Percentiles rank a stretch among this genome's conserved stretches.
Conservation (phyloP, 1,140 invertebrate genomes). For the Trichonephila inaurata region DNA sequence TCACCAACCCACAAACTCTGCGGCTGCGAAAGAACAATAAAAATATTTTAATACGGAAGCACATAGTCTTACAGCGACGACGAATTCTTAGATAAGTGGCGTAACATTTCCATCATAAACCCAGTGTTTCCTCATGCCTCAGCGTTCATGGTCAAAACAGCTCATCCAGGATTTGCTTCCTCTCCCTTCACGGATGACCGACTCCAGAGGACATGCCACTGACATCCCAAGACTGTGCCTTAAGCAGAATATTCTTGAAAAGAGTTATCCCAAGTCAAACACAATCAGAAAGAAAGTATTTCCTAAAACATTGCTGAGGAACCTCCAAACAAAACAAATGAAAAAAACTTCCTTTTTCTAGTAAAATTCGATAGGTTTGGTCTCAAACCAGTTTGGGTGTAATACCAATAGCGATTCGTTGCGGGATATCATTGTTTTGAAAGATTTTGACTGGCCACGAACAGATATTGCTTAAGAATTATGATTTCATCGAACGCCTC, state of each 20-base stretch:
- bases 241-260: constrained; percentile 28
- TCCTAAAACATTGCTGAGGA: neutral
- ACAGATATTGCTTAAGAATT: neutral
- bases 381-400: neutral
- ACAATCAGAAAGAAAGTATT: neutral
- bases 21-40: neutral
- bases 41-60: constrained; percentile 49
- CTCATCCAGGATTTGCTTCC: constrained; percentile 53
- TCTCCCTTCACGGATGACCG: constrained; percentile 56
- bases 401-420: neutral
- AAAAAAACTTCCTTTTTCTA: neutral
- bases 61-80: neutral
- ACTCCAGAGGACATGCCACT: constrained; percentile 53
- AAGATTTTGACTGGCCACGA: neutral
- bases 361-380: constrained; percentile 9
- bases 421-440: neutral
- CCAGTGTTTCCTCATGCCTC: constrained; percentile 56
- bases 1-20: neutral
- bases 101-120: constrained; percentile 42
- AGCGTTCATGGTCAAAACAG: constrained; percentile 70
- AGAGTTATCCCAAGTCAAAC: constrained; percentile 21
- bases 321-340: neutral
- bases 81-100: constrained; percentile 47
- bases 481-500: neutral
- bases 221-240: constrained; percentile 52